Conservation (phyloP, 2,797 vertebrate genomes). For the Miichthys miiuy region DNA sequence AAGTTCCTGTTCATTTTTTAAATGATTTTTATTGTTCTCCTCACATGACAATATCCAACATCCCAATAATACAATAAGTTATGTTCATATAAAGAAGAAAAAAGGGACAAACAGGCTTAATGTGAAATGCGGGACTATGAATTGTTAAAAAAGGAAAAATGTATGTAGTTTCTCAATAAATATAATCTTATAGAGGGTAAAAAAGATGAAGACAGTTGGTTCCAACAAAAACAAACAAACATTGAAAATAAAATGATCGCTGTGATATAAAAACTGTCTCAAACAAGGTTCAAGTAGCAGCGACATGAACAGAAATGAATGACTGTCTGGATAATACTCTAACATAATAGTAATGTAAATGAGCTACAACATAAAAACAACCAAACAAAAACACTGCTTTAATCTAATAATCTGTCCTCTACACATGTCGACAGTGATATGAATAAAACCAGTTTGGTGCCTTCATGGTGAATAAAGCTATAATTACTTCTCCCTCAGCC, state of each 20-base stretch:
- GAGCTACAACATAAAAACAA: conserved; percentile 11
- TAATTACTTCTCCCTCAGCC: conserved; percentile 53
- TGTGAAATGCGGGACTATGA: not conserved
- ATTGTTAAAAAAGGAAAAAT: not conserved
- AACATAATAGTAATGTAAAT: conserved; percentile 13
- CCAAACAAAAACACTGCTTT: conserved; percentile 23
- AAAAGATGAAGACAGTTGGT: not conserved
- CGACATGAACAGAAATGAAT: conserved; percentile 4
- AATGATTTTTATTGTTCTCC: not conserved
- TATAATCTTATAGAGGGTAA: not conserved
- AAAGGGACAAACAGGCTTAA: not conserved
- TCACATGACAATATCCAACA: too few relatives aligned
- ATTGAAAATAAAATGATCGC: not conserved
- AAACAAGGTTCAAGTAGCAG: not conserved
- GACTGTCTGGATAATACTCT: not conserved
- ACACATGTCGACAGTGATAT: conserved; percentile 38
- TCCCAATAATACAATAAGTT: not conserved
- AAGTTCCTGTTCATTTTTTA: conserved; percentile 4
- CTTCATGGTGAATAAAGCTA: conserved; percentile 56
- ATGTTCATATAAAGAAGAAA: not conserved
- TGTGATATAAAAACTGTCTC: not conserved
- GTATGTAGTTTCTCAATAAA: not conserved
- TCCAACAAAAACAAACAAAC: not conserved
- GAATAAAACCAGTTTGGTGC: conserved; percentile 44
- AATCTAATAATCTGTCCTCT: conserved; percentile 49